phyloP scores from a whole-genome alignment of 2,113 vertebrate genomes.

The Pterophyllum scalare region DNA sequence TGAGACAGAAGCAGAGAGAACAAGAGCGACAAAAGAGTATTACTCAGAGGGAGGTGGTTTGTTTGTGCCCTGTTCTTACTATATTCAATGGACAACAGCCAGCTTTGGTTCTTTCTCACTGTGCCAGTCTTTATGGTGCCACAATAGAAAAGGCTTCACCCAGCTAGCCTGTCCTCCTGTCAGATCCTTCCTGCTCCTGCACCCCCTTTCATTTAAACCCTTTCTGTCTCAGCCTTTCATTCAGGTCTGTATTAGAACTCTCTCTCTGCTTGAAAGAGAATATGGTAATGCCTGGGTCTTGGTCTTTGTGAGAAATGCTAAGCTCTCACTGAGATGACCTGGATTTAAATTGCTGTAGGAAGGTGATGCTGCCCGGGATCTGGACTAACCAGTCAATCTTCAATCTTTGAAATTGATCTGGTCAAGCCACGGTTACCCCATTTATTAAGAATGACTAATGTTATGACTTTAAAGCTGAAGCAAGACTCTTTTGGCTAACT shows the following conservation, averaged over 20 bases:
- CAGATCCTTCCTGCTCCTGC: slow-evolving; percentile 23
- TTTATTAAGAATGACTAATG: not conserved
- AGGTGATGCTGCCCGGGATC: slow-evolving; percentile 12
- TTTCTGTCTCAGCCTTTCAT: slow-evolving; percentile 35
- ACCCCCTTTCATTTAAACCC: slow-evolving; percentile 29
- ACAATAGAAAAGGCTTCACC: slow-evolving; percentile 26
- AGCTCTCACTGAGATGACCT: slow-evolving; percentile 53
- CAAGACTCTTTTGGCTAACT: too few relatives aligned
- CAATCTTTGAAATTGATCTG: not conserved
- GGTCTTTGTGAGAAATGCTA: slow-evolving; percentile 39
- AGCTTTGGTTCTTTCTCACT: slow-evolving; percentile 18
- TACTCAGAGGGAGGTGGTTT: slow-evolving; percentile 17
- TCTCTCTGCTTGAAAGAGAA: slow-evolving; percentile 38
- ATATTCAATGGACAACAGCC: slow-evolving; percentile 27
- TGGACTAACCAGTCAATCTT: not conserved
- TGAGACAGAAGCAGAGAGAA: not conserved
- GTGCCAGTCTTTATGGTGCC: slow-evolving; percentile 26
- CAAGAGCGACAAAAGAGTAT: slow-evolving; percentile 14
- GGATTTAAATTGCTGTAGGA: slow-evolving; percentile 40
- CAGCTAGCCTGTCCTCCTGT: slow-evolving; percentile 27
- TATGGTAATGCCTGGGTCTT: slow-evolving; percentile 41
- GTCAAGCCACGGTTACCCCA: not conserved
- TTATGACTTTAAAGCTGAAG: not conserved
- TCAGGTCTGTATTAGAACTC: slow-evolving; percentile 39
- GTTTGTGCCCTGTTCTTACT: slow-evolving; percentile 23